Evolutionary conservation across 2,113 vertebrate species (phyloP), one percentile per base, ranked within the genome.

Genomic region (Oreochromis spilurus): DNA sequence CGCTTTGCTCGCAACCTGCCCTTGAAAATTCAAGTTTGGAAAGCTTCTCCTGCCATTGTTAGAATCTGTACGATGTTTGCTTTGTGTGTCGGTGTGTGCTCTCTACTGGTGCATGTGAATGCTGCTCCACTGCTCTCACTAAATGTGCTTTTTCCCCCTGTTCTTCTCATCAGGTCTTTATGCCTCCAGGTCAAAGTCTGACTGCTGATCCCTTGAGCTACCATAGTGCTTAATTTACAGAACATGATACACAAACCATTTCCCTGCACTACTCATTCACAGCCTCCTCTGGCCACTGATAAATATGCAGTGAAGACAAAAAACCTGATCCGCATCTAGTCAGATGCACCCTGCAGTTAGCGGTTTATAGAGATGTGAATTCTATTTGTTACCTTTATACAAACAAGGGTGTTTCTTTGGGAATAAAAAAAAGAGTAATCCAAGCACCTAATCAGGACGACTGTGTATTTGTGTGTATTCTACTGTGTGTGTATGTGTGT

Each of bases 241-340:
- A 55, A 84, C 65, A 86, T 87, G 89, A 94, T 88, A 87, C 85
- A 83, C 80, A 88, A 62, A 54, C 70, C n/a, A 6, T 82, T 81
- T 13, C 81, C 54, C 75, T 34, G 89, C 81, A 86, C 88, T 91
- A 57, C 87, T 88, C 87, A 85, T 80, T 84, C 87, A 79, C 80
- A 81, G 86, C 55, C 85, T 93, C 92, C 80, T 89, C 82, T 70
- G 83, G 84, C 89, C 88, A 87, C 45, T 75, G 80, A 86, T 92
- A 87, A 90, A 93, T 91, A 92, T 93, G 88, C 90, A 93, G 52
- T n/a, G 50, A 84, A 83, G 77, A 84, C 82, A 88, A 88, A 90
- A 90, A 89, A 52, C 62, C 53, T 29, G 82, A 86, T 82, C 65
- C 17, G 3, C 72, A 90, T 86, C 57, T 48, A 53, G 81, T 88